Base-by-base conservation (phyloP, 2,888 invertebrate genomes). In the Panopea generosa region DNA sequence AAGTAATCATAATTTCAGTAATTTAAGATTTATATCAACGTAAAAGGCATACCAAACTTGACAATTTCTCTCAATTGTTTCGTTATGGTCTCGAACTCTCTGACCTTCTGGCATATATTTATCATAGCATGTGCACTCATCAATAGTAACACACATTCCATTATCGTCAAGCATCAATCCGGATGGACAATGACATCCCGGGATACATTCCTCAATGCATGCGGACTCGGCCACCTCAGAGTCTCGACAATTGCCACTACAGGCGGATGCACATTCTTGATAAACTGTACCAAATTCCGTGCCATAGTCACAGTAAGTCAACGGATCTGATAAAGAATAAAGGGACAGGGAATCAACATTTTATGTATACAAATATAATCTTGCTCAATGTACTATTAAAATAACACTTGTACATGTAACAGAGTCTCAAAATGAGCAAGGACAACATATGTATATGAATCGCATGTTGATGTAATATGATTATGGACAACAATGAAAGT, bases 61-160 rank as follows among this genome's bases (percentile, higher is more conserved):
- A 57, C 83, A 83, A 7, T 66, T 38, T 33, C 63, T 56, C 1
- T 55, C 29, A 22, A 73, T 22, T 2, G 22, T 52, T 2, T 69
- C 71, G 11, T 71, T 67, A 11, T 72, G 50, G 18, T 61, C 45
- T 16, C 59, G 62, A 4, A 52, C 16, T 22, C 24, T 14, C 26
- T 52, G 20, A 20, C 52, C 26, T 7, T 9, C 26, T 6, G 52
- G 52, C 52, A 52, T 62, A 27, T 53, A 47, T 11, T 53, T 52
- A 43, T 83, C 73, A n/a, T 61, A 77, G 24, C 84, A 84, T 0
- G 84, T 79, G 56, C 84, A 84, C 14, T 61, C 43, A 2, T 29
- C 24, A 7, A 26, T 50, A 0, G 52, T 22, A 1, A 84, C 84
- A 33, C 84, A 84, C 9, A 49, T 38, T 16, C 49, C 63, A 18